Base-by-base conservation (phyloP, 2,888 invertebrate genomes). In the Emesis castigata region DNA sequence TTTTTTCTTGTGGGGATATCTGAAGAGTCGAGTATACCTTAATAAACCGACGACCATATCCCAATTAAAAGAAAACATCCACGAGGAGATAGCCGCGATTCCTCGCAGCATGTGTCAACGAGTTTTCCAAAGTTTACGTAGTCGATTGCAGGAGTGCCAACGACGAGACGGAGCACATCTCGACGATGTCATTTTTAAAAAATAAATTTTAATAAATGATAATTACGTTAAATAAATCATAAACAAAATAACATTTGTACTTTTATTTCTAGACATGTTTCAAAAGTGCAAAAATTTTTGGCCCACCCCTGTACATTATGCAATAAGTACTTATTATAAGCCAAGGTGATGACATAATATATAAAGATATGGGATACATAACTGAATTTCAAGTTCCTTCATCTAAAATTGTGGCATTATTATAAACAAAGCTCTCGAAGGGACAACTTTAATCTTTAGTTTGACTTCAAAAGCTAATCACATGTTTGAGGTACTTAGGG, bases 1-100 rank as follows among this genome's bases (percentile, higher is more conserved):
- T 22, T 58, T 31, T 56, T 58, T 70, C 56, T 18, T 70, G 53
- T 29, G 31, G 34, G 58, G 58, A 58, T 69, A 69, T 48, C 48
- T 71, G 39, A 71, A 71, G 26, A 71, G 44, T 71, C 44, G 48
- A 71, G 62, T 71, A 20, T 62, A 69, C 66, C 44, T 6, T 69
- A 53, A 69, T 53, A 69, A 53, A 69, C 53, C 31, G n/a, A 69
- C 53, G 53, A 56, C 69, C 53, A 69, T 69, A 48, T 68, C 48
- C 68, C 48, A 44, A 68, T 68, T 68, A 14, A 18, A 66, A 22
- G 44, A 66, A 29, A 26, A 29, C 58, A 11, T 34, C 58, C 20
- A 14, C 31, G 29, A 62, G 29, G 62, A 62, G 62, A 62, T 26
- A 29, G 62, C 44, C n/a, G 44, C 44, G 44, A 44, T 14, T n/a